phyloP scores from a whole-genome alignment of 2,888 invertebrate genomes.

The Panopea generosa region DNA sequence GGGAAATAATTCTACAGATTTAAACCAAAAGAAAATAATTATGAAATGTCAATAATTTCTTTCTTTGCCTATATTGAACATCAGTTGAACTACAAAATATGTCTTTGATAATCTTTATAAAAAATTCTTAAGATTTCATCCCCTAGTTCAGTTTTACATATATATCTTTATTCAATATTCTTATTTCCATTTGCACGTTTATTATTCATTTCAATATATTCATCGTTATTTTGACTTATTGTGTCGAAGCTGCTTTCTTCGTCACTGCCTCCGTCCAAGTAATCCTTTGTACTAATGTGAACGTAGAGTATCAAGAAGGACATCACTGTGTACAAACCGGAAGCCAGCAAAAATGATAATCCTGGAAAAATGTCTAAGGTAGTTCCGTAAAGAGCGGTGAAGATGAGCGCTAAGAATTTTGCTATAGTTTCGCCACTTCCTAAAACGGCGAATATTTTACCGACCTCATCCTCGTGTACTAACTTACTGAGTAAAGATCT shows the following conservation, averaged over 20 bases:
- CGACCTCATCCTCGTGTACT: conserved; percentile 81
- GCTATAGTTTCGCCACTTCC: conserved; percentile 82
- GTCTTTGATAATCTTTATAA: too few species aligned
- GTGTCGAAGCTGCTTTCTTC: conserved; percentile 40
- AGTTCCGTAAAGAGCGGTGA: conserved; percentile 81
- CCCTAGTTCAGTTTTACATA: too few species aligned
- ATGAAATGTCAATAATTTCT: too few species aligned
- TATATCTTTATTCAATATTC: too few species aligned
- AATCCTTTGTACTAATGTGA: conserved; percentile 61
- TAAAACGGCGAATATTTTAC: conserved; percentile 81
- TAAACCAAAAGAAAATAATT: too few species aligned
- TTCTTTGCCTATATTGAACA: too few species aligned
- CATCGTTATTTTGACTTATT: conserved; percentile 36
- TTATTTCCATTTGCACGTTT: too few species aligned
- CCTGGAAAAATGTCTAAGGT: conserved; percentile 80
- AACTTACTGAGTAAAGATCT: conserved; percentile 83
- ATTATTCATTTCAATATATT: conserved; percentile 58
- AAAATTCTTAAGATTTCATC: too few species aligned
- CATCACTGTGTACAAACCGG: conserved; percentile 70
- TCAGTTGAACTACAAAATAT: too few species aligned
- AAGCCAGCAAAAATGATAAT: conserved; percentile 78
- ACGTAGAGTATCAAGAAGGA: conserved; percentile 62
- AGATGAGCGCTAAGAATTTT: conserved; percentile 79
- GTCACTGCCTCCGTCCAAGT: conserved; percentile 44
- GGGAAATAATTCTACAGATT: too few species aligned